These are phyloP conservation scores for Xiphophorus maculatus DNA, from an alignment of 2,113 vertebrate species.

Conservation along the genomic window DNA sequence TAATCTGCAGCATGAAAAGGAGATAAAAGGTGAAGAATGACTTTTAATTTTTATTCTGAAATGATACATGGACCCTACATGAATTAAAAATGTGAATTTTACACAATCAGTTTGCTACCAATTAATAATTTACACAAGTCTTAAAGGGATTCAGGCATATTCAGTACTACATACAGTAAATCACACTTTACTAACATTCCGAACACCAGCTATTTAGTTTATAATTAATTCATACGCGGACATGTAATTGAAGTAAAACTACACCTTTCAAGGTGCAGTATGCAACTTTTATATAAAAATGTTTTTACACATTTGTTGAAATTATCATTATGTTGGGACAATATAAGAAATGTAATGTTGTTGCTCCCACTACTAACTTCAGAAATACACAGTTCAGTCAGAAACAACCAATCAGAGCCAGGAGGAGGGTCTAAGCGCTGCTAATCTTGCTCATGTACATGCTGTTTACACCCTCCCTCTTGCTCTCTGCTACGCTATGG, in stretches of 20 bases:
- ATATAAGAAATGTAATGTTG: too few species aligned
- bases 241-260: background rate
- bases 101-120: background rate
- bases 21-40: background rate
- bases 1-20: conserved; percentile 8
- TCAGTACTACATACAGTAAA: background rate
- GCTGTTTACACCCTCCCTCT: too few species aligned
- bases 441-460: too few species aligned
- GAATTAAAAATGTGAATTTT: background rate
- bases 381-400: too few species aligned
- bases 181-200: conserved; percentile 30
- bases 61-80: background rate
- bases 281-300: too few species aligned
- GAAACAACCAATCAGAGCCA: too few species aligned
- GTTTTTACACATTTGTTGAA: too few species aligned
- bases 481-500: too few species aligned
- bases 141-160: conserved; percentile 35
- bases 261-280: too few species aligned
- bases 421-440: too few species aligned
- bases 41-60: conserved; percentile 34
- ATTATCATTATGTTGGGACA: too few species aligned
- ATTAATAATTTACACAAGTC: conserved; percentile 1
- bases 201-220: background rate
- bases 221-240: background rate
- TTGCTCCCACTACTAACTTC: too few species aligned